Evolutionary conservation across 2,888 invertebrate genomes (phyloP), one percentile per base, ranked within the genome.

Genomic region (Macrosoma leucophasiata): DNA sequence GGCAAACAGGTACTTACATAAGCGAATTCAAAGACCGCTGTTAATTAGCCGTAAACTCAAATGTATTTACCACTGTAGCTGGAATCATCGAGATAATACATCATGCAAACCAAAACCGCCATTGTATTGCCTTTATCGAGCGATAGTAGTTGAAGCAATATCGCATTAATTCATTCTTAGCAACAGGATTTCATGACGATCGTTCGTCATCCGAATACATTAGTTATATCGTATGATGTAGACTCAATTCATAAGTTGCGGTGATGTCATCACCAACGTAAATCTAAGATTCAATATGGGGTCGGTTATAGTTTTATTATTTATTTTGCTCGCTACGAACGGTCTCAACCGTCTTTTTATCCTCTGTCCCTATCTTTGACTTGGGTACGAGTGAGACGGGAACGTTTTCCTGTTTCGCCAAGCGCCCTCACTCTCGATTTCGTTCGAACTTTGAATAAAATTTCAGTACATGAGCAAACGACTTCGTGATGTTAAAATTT

Each of bases 1-100:
- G 84, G 84, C 50, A 85, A 85, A 69, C 84, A 85, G 84, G 85
- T 85, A 70, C 54, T 32, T 33, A 29, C 38, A 55, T 57, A 53
- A 40, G 39, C 54, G 54, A 58, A 44, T 48, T 46, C 47, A 49
- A 52, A 53, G 52, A 52, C 55, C 54, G 39, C 19, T n/a, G n/a
- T n/a, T n/a, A n/a, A n/a, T n/a, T n/a, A n/a, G n/a, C n/a, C n/a
- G n/a, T n/a, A n/a, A n/a, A 8, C 26, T 36, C 36, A 30, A 18
- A 15, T 17, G 29, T 38, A 30, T 13, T 18, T 33, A 38, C 33
- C n/a, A 26, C 13, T 29, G 27, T 4, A 17, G 2, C 17, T 8
- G 18, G n/a, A 8, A 13, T 11, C 7, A 20, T 14, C 3, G 20
- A 26, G 17, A 19, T 27, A 19, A 22, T 12, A 20, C 27, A 8